Percentiles rank a stretch among this genome's conserved stretches.
Conservation (phyloP, 2,888 invertebrate genomes). For the Listrodromus nycthemerus region DNA sequence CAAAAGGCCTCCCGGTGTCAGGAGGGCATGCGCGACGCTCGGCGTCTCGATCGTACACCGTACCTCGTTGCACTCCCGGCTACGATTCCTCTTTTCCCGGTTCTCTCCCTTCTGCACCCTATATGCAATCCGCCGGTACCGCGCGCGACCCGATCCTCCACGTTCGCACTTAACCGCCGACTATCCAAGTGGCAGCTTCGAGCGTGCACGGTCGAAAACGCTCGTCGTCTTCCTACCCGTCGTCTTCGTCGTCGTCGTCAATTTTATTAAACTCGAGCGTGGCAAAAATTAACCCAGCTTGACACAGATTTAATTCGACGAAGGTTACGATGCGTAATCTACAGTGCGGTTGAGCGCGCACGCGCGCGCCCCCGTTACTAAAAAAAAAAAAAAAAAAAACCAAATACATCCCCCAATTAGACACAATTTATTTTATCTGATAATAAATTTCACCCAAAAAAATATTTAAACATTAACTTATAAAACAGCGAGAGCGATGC, state of each 20-base stretch:
- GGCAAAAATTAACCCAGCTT: neutral
- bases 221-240: slow-evolving; percentile 32
- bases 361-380: slow-evolving; percentile 53
- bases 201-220: slow-evolving; percentile 64
- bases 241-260: slow-evolving; percentile 49
- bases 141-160: slow-evolving; percentile 67
- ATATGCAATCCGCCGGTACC: slow-evolving; percentile 57
- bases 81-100: slow-evolving; percentile 57
- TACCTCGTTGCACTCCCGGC: slow-evolving; percentile 64
- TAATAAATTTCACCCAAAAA: slow-evolving; percentile 16
- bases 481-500: slow-evolving; percentile 24
- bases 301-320: slow-evolving; percentile 28
- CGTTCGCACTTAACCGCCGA: slow-evolving; percentile 80
- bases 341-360: slow-evolving; percentile 50
- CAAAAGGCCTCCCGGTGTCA: slow-evolving; percentile 27
- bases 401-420: neutral
- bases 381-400: slow-evolving; percentile 14
- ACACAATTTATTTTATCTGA: neutral
- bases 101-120: slow-evolving; percentile 32
- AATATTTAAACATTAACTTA: neutral
- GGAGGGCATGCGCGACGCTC: slow-evolving; percentile 71
- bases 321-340: slow-evolving; percentile 41
- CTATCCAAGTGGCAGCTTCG: slow-evolving; percentile 78
- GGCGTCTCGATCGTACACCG: slow-evolving; percentile 55
- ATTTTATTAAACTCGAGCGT: slow-evolving; percentile 21